phyloP scores from a whole-genome alignment of 2,113 vertebrate genomes.

The Pseudois nayaur region DNA sequence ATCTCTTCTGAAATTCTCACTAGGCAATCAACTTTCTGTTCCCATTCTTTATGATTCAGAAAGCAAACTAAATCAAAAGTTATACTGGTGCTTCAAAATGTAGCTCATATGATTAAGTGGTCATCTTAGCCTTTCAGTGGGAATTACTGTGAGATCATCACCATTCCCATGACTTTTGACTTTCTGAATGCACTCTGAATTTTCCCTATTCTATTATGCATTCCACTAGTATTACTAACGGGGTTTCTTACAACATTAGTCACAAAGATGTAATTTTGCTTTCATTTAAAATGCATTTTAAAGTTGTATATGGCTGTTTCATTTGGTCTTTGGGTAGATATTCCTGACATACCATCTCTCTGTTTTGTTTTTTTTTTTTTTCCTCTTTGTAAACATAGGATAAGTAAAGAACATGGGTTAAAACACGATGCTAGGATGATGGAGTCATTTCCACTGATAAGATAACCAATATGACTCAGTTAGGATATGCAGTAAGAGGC shows the following conservation, averaged over 20 bases:
- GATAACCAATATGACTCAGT: not conserved
- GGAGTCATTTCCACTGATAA: not conserved
- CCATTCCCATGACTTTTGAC: not conserved
- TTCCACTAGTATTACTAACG: not conserved
- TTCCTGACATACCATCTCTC: not conserved
- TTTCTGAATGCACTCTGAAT: not conserved
- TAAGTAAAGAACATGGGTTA: not conserved
- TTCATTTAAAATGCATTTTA: constrained; percentile 13
- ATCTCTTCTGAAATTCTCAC: not conserved
- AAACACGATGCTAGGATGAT: not conserved
- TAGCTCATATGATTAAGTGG: not conserved
- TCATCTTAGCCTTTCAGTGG: not conserved
- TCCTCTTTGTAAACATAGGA: not conserved
- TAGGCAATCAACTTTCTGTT: not conserved
- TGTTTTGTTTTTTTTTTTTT: not conserved
- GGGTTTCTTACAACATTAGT: not conserved
- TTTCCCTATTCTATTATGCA: not conserved
- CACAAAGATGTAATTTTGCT: not conserved
- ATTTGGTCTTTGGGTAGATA: not conserved
- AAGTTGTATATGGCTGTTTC: not conserved
- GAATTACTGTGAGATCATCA: not conserved
- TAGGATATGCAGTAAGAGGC: not conserved
- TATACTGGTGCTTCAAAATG: not conserved
- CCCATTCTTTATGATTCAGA: not conserved
- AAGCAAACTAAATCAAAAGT: constrained; percentile 9